Evolutionary conservation across 2,797 vertebrate species (phyloP).

Genomic region (Premnoplex brunnescens): DNA sequence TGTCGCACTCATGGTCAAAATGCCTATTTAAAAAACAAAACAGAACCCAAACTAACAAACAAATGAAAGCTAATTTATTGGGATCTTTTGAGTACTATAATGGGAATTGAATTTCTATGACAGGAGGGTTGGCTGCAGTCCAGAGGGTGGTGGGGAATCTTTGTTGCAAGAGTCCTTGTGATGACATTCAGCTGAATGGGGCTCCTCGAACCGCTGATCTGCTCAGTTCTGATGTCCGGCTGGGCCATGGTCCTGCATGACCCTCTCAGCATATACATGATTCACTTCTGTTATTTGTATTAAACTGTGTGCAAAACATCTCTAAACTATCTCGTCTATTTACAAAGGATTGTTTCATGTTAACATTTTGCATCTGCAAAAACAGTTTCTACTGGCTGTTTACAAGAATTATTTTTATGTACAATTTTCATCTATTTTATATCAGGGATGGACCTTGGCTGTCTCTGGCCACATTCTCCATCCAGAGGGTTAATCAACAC

Average conservation of each 20-base stretch:
- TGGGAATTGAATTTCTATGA: not conserved
- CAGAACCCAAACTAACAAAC: not conserved
- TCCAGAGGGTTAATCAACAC: not conserved
- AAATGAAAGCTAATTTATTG: not conserved
- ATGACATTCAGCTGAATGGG: not conserved
- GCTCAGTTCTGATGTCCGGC: not conserved
- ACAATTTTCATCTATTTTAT: not conserved
- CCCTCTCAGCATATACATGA: not conserved
- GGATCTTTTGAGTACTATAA: not conserved
- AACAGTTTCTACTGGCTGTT: not conserved
- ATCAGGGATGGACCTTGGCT: not conserved
- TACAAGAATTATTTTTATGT: not conserved
- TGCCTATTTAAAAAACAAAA: not conserved
- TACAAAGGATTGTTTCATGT: not conserved
- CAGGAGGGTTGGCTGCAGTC: not conserved
- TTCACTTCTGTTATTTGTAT: not conserved
- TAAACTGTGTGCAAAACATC: not conserved
- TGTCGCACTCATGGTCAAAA: not conserved
- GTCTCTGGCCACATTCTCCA: not conserved
- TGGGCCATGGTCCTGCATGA: fast-evolving
- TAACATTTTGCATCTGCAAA: not conserved
- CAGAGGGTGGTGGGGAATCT: not conserved
- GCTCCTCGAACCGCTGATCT: fast-evolving
- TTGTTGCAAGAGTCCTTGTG: not conserved
- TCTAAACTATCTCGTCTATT: not conserved